A percentile compares a stretch with the other conserved stretches of the same genome.
Evolutionary conservation across 2,888 invertebrate species (phyloP).

Genomic region (Helicoverpa assulta): DNA sequence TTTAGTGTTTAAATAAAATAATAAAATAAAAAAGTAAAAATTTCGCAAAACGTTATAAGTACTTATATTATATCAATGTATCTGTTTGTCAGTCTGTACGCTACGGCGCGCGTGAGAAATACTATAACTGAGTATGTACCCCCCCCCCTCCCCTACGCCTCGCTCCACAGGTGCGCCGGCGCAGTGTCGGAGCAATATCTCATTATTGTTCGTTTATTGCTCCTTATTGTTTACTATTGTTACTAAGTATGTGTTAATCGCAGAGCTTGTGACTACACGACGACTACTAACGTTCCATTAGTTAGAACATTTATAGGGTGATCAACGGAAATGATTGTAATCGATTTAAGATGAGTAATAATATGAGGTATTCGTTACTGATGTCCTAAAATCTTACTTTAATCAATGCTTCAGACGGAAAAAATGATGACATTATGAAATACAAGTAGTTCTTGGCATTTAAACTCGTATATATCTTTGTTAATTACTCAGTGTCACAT

Average conservation of each 20-base stretch:
- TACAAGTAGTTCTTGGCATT: not conserved
- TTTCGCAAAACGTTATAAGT: conserved; percentile 53
- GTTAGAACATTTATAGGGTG: too few species aligned
- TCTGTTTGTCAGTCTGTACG: conserved; percentile 62
- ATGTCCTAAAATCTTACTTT: not conserved
- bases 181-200: conserved; percentile 47
- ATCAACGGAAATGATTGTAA: too few species aligned
- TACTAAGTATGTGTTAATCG: conserved; percentile 23
- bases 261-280: conserved; percentile 10
- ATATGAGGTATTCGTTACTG: too few species aligned
- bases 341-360: too few species aligned
- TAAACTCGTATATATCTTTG: not conserved
- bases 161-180: conserved; percentile 44
- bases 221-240: conserved; percentile 49
- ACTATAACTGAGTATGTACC: conserved; percentile 44
- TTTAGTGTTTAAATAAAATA: too few species aligned
- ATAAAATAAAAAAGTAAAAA: conserved; percentile 42
- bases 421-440: not conserved
- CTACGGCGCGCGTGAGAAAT: conserved; percentile 68
- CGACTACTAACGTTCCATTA: not conserved
- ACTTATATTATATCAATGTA: conserved; percentile 6
- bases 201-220: conserved; percentile 57
- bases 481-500: conserved; percentile 10
- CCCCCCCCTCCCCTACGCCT: conserved; percentile 10
- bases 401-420: not conserved